Percentiles rank a stretch among this genome's conserved stretches.
These are phyloP conservation scores for Prolemur simus DNA, from an alignment of 2,113 vertebrate species.

Conservation along the genomic window DNA sequence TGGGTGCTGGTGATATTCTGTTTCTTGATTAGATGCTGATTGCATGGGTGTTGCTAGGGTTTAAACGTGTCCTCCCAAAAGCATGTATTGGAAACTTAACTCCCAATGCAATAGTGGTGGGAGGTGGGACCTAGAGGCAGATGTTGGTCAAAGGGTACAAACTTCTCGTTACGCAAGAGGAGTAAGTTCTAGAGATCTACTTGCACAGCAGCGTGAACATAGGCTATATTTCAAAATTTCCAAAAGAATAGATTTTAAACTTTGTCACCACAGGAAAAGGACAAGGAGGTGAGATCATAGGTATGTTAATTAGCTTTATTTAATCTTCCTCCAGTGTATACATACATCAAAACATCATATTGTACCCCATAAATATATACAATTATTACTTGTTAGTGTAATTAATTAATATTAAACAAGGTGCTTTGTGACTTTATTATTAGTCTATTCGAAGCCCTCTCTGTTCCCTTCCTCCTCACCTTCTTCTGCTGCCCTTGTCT, in stretches of 20 bases:
- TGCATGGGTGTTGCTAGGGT: neutral
- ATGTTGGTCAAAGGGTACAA: neutral
- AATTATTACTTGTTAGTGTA: neutral
- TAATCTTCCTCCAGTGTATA: neutral
- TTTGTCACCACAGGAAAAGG: neutral
- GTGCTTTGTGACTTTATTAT: neutral
- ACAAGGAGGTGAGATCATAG: neutral
- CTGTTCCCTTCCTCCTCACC: neutral
- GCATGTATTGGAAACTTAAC: neutral
- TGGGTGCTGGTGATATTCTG: neutral
- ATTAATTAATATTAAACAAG: neutral
- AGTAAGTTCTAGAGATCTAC: neutral
- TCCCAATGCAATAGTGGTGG: neutral
- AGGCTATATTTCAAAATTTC: neutral
- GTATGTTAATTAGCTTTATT: neutral
- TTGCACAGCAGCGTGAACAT: neutral
- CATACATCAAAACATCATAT: neutral
- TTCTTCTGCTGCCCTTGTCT: too few relatives aligned
- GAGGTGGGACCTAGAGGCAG: neutral
- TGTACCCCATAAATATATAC: neutral
- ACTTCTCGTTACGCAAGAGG: neutral
- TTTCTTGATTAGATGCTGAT: neutral
- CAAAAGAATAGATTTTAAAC: neutral
- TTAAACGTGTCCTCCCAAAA: neutral
- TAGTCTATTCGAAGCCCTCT: neutral